Conservation (phyloP, 2,113 vertebrate species). For the Hypomesus transpacificus region DNA sequence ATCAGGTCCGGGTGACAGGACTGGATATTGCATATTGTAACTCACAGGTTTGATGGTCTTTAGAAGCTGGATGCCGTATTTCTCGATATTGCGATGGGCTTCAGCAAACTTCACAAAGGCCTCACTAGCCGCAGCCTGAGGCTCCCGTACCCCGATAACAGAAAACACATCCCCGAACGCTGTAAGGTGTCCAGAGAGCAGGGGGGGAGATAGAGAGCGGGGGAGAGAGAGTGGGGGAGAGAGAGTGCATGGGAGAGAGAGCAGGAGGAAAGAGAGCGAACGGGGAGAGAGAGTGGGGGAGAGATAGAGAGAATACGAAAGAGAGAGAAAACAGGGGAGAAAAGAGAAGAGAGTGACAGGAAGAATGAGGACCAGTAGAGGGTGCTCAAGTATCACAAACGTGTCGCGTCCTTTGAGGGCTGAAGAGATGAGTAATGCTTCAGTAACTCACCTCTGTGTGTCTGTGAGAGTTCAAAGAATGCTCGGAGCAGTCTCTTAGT, state of each 20-base stretch:
- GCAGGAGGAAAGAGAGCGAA: too few relatives aligned
- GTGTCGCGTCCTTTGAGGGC: too few relatives aligned
- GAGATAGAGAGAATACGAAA: too few relatives aligned
- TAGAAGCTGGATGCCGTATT: slow-evolving; percentile 92
- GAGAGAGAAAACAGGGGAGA: too few relatives aligned
- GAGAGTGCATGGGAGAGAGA: not conserved
- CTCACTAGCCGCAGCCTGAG: slow-evolving; percentile 92
- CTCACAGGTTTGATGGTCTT: slow-evolving; percentile 97
- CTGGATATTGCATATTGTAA: not conserved
- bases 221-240: too few relatives aligned
- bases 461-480: slow-evolving; percentile 97
- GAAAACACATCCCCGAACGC: slow-evolving; percentile 97
- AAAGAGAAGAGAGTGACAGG: too few relatives aligned
- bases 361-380: not conserved
- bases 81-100: slow-evolving; percentile 96
- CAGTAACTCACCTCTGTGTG: slow-evolving; percentile 84
- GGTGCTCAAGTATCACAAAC: too few relatives aligned
- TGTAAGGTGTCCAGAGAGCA: slow-evolving; percentile 37
- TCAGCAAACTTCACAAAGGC: slow-evolving; percentile 99
- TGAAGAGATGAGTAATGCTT: not conserved
- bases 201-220: slow-evolving; percentile 19
- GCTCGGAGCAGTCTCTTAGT: slow-evolving; percentile 91
- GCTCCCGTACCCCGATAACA: slow-evolving; percentile 93
- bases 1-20: too few relatives aligned
- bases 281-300: too few relatives aligned